Percentiles rank a stretch among this genome's conserved stretches.
Evolutionary conservation across 2,113 vertebrate genomes (phyloP).

Genomic region (Sphyrna mokarran): DNA sequence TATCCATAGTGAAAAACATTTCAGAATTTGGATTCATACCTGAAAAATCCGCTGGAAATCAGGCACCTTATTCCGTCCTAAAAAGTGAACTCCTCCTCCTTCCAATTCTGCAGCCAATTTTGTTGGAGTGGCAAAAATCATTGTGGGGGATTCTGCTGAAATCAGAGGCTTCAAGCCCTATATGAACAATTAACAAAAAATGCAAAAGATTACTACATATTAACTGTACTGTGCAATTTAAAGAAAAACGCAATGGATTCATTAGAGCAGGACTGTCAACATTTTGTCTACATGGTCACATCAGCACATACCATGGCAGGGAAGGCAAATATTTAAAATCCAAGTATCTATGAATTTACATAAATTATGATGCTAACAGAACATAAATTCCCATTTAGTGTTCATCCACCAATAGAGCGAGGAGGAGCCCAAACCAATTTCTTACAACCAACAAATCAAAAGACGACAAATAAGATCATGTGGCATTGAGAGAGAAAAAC

Average conservation of each 20-base stretch:
- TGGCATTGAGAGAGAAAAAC: not conserved
- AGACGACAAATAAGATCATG: not conserved
- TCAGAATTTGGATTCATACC: constrained; percentile 51
- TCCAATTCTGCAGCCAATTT: constrained; percentile 58
- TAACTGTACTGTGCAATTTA: not conserved
- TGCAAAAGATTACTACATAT: not conserved
- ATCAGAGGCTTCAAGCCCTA: constrained; percentile 72
- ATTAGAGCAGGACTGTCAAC: not conserved
- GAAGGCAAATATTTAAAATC: not conserved
- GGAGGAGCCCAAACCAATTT: not conserved
- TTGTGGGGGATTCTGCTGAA: constrained; percentile 62
- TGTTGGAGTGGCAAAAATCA: constrained; percentile 71
- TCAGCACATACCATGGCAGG: not conserved
- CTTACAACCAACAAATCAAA: not conserved
- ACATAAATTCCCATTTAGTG: not conserved
- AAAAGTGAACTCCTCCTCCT: constrained; percentile 51
- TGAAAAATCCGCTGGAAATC: constrained; percentile 82
- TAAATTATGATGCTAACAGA: not conserved
- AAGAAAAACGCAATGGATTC: not conserved
- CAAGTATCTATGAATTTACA: not conserved
- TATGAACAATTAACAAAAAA: constrained; percentile 41
- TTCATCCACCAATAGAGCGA: not conserved
- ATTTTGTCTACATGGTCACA: not conserved
- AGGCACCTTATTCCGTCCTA: constrained; percentile 70
- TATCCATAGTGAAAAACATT: not conserved